Evolutionary conservation across 2,113 vertebrate genomes (phyloP).

Genomic region (Donacobius atricapilla): DNA sequence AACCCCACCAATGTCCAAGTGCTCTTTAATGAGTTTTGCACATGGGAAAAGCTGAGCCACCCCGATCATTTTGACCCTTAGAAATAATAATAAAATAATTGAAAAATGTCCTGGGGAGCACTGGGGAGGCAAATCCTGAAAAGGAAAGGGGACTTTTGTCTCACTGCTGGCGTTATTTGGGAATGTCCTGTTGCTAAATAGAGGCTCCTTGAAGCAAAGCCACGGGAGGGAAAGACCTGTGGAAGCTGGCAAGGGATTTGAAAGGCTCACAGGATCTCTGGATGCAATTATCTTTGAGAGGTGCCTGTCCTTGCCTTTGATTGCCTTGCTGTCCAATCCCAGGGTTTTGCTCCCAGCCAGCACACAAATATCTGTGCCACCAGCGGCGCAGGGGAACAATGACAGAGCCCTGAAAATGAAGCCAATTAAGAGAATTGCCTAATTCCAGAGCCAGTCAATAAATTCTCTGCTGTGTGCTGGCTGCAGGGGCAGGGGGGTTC

Average conservation of each 20-base stretch:
- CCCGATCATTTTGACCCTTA: background rate
- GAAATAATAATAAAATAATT: background rate
- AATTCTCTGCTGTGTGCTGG: background rate
- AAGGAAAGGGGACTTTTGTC: background rate
- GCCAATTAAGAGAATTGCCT: slow-evolving; percentile 30
- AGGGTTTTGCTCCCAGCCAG: background rate
- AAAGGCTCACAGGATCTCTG: background rate
- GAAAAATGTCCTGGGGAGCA: background rate
- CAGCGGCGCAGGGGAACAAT: background rate
- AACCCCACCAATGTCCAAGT: background rate
- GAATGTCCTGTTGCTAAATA: background rate
- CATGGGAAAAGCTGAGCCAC: background rate
- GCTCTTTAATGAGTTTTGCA: background rate
- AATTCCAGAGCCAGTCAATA: background rate
- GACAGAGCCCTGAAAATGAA: background rate
- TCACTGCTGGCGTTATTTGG: background rate
- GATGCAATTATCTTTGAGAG: background rate
- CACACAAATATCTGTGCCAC: background rate
- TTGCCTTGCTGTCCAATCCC: background rate
- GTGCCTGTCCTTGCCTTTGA: background rate
- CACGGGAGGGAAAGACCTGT: background rate
- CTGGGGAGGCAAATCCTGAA: background rate
- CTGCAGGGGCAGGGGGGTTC: background rate
- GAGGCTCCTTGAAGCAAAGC: background rate
- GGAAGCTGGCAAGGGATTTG: background rate